Conservation (phyloP, 2,113 vertebrate genomes). For the Aptenodytes forsteri region DNA sequence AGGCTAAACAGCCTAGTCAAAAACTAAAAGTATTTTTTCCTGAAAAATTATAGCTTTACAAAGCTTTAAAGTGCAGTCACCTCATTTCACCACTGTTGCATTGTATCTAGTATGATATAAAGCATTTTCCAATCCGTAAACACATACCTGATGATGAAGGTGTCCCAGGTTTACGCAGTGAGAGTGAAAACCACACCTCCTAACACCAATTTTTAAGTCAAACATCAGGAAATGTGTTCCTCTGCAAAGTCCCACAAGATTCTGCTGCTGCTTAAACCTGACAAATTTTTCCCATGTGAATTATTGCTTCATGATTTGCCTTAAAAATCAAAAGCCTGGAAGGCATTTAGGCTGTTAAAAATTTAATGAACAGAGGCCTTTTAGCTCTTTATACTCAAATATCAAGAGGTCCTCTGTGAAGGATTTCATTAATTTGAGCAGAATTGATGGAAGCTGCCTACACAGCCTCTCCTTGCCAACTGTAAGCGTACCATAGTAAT, state of each 20-base stretch:
- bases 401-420: not conserved
- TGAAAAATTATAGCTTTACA: not conserved
- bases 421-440: not conserved
- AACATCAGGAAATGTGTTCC: not conserved
- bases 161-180: not conserved
- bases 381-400: not conserved
- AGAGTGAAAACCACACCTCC: not conserved
- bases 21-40: not conserved
- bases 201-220: not conserved
- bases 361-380: not conserved
- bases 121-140: not conserved
- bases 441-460: not conserved
- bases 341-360: constrained; percentile 1
- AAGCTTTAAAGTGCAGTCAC: not conserved
- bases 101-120: not conserved
- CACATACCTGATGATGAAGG: not conserved
- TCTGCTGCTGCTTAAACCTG: not conserved
- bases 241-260: not conserved
- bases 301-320: not conserved
- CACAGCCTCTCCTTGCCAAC: not conserved
- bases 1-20: not conserved
- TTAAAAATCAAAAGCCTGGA: not conserved
- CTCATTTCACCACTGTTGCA: not conserved
- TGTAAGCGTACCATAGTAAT: not conserved
- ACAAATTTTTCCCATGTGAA: not conserved